Percentiles rank a stretch among this genome's conserved stretches.
phyloP scores from a whole-genome alignment of 92 coral and sea anemone genomes.

The Meandrina meandrites region DNA sequence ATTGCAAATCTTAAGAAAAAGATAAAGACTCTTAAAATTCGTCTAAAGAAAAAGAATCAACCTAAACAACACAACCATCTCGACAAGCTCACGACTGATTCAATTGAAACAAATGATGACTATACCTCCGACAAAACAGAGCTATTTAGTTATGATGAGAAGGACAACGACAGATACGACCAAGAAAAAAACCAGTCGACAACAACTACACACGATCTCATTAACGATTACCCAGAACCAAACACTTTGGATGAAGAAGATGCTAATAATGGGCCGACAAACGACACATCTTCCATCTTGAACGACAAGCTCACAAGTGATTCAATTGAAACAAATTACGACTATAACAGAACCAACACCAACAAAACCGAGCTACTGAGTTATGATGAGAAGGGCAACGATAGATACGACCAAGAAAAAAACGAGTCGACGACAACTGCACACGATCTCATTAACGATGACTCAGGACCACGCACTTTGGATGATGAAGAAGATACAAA shows the following conservation, averaged over 20 bases:
- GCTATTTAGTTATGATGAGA: neutral
- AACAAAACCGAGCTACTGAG: conserved; percentile 6
- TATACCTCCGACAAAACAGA: conserved; percentile 9
- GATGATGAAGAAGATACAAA: neutral
- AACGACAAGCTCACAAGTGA: too few species aligned
- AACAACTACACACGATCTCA: neutral
- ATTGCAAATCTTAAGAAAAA: neutral
- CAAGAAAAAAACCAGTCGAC: neutral
- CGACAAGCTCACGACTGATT: neutral
- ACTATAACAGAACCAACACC: neutral
- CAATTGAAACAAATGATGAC: neutral
- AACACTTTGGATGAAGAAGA: neutral
- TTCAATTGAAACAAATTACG: too few species aligned
- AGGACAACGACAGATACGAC: neutral
- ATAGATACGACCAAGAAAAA: neutral
- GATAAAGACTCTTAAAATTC: neutral
- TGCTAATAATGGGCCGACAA: neutral
- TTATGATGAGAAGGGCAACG: neutral
- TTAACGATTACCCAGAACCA: conserved; percentile 6
- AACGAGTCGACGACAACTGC: neutral
- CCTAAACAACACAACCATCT: neutral
- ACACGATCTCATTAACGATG: conserved; percentile 6
- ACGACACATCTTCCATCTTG: too few species aligned
- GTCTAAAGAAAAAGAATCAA: neutral
- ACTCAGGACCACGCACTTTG: neutral